Evolutionary conservation across 2,888 invertebrate genomes (phyloP).

Genomic region (Orchestes rusci): DNA sequence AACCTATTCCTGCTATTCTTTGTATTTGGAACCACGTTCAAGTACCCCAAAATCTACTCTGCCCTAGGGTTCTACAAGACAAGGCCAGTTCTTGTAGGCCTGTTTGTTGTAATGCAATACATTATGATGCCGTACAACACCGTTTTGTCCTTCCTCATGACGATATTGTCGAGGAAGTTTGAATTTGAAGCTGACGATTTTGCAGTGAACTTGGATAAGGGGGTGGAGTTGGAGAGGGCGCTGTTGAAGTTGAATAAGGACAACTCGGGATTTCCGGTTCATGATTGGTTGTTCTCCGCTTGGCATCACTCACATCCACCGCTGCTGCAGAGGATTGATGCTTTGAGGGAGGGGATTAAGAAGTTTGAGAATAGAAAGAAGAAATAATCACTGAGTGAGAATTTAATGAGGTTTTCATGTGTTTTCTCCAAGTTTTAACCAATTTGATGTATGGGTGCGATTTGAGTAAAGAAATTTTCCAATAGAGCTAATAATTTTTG

Average conservation of each 20-base stretch:
- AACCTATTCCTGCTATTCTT: slow-evolving; percentile 60
- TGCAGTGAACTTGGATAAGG: slow-evolving; percentile 73
- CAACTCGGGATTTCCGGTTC: slow-evolving; percentile 92
- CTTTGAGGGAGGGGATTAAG: slow-evolving; percentile 40
- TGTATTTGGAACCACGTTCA: slow-evolving; percentile 60
- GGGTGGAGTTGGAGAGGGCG: slow-evolving; percentile 69
- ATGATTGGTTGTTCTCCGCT: slow-evolving; percentile 84
- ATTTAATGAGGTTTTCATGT: no score
- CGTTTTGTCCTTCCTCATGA: slow-evolving; percentile 76
- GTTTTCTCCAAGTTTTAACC: no score
- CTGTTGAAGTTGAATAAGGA: slow-evolving; percentile 90
- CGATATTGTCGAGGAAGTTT: slow-evolving; percentile 75
- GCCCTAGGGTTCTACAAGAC: slow-evolving; percentile 81
- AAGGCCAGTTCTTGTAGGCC: slow-evolving; percentile 85
- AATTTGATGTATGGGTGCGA: no score
- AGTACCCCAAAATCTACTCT: slow-evolving; percentile 67
- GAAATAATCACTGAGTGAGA: no score
- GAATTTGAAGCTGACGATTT: slow-evolving; percentile 97
- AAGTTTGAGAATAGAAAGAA: slow-evolving; percentile 21
- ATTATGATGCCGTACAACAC: slow-evolving; percentile 92
- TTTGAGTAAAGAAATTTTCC: no score
- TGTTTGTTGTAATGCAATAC: slow-evolving; percentile 84
- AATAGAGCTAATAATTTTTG: no score
- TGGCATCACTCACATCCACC: slow-evolving; percentile 98
- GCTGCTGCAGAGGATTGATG: slow-evolving; percentile 79